A percentile compares a stretch with the other conserved stretches of the same genome.
Conservation (phyloP, 92 coral and sea anemone genomes). For the Diadumene lineata region DNA sequence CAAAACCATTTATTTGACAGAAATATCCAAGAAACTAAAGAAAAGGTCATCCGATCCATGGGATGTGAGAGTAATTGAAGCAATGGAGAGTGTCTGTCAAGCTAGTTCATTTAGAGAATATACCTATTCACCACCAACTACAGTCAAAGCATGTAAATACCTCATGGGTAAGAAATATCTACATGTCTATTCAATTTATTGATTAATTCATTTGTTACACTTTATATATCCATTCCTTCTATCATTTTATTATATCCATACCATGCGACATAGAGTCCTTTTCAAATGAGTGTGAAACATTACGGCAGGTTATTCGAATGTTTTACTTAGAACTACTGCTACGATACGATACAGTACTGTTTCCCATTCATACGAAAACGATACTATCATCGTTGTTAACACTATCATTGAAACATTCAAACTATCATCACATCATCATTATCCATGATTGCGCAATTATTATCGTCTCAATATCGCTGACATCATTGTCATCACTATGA, state of each 20-base stretch:
- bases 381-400: not conserved
- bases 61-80: constrained; percentile 90
- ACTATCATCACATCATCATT: not conserved
- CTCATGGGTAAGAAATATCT: constrained; percentile 64
- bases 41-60: constrained; percentile 89
- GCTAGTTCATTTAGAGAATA: constrained; percentile 71
- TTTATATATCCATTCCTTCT: no score
- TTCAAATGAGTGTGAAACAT: no score
- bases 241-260: no score
- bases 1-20: no score
- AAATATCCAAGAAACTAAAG: constrained; percentile 69
- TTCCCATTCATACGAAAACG: no score
- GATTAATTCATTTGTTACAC: not conserved
- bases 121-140: constrained; percentile 92
- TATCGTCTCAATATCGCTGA: not conserved
- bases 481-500: not conserved
- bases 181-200: not conserved
- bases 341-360: no score
- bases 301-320: no score
- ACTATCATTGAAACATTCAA: not conserved
- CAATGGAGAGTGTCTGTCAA: constrained; percentile 91
- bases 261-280: no score
- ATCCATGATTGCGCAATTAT: not conserved
- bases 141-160: constrained; percentile 84
- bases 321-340: no score